phyloP scores from a whole-genome alignment of 2,797 vertebrate genomes.

The Danio jaintianensis region DNA sequence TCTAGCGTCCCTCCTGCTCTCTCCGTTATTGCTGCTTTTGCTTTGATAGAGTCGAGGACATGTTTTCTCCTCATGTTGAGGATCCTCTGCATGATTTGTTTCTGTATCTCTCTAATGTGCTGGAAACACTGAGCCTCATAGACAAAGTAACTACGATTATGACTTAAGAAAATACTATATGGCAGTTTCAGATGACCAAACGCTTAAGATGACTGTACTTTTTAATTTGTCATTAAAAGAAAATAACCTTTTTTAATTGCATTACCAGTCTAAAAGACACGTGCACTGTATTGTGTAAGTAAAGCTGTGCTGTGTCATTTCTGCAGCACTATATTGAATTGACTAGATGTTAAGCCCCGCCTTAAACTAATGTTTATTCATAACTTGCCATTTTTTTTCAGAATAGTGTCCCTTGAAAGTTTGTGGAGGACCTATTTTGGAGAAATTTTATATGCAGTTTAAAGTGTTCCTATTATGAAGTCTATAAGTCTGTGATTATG shows the following conservation, averaged over 20 bases:
- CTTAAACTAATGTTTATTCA: not conserved
- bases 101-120: conserved; percentile 49
- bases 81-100: conserved; percentile 43
- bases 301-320: conserved; percentile 6
- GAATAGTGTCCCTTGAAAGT: not conserved
- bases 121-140: conserved; percentile 55
- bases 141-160: conserved; percentile 49
- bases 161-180: conserved; percentile 11
- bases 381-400: not conserved
- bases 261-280: conserved; percentile 7
- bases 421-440: not conserved
- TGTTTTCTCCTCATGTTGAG: conserved; percentile 54
- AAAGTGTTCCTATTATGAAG: not conserved
- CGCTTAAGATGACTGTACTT: conserved; percentile 34
- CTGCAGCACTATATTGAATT: conserved; percentile 8
- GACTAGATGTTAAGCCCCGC: not conserved
- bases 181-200: conserved; percentile 29
- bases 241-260: not conserved
- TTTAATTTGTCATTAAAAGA: conserved; percentile 23
- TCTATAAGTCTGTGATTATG: not conserved
- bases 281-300: conserved; percentile 15
- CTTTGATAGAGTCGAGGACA: conserved; percentile 50
- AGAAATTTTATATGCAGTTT: not conserved
- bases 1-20: conserved; percentile 63
- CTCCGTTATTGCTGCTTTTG: conserved; percentile 56